Conservation (phyloP, 2,888 invertebrate species). For the Archips xylosteana region DNA sequence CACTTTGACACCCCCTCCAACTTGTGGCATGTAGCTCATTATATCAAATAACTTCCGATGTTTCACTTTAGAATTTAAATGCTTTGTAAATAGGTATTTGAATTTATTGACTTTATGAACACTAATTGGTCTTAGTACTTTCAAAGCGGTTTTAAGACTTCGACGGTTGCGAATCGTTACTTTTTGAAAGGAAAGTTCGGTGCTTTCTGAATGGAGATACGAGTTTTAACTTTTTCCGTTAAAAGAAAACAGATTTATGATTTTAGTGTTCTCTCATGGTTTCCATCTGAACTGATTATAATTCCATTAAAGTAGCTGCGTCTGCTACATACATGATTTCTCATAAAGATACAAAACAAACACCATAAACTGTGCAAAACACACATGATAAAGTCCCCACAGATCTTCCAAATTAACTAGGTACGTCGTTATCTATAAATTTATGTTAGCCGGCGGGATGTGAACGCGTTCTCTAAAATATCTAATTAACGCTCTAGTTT, state of each 20-base stretch:
- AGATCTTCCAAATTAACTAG: conserved; percentile 13
- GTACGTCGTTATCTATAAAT: conserved; percentile 30
- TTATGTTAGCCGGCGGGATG: conserved; percentile 13
- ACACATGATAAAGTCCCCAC: conserved; percentile 10
- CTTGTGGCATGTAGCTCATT: conserved; percentile 5
- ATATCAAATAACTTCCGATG: neutral
- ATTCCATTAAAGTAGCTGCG: neutral
- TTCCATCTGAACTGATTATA: too few relatives aligned
- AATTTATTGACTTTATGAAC: neutral
- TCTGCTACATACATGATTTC: neutral
- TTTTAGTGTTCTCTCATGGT: too few relatives aligned
- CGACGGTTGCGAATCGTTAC: too few relatives aligned
- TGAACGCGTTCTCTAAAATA: conserved; percentile 4
- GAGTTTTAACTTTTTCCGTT: too few relatives aligned
- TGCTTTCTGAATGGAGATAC: too few relatives aligned
- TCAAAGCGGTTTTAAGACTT: too few relatives aligned
- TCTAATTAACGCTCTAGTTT: conserved; percentile 23
- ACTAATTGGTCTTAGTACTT: neutral
- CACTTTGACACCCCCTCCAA: neutral
- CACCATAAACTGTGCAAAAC: conserved; percentile 1
- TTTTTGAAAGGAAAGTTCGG: too few relatives aligned
- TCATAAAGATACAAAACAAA: neutral
- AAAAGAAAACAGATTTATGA: too few relatives aligned
- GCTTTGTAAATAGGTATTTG: neutral
- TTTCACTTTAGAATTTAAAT: neutral